Evolutionary conservation across 2,113 vertebrate genomes (phyloP).

Genomic region (Leptosomus discolor): DNA sequence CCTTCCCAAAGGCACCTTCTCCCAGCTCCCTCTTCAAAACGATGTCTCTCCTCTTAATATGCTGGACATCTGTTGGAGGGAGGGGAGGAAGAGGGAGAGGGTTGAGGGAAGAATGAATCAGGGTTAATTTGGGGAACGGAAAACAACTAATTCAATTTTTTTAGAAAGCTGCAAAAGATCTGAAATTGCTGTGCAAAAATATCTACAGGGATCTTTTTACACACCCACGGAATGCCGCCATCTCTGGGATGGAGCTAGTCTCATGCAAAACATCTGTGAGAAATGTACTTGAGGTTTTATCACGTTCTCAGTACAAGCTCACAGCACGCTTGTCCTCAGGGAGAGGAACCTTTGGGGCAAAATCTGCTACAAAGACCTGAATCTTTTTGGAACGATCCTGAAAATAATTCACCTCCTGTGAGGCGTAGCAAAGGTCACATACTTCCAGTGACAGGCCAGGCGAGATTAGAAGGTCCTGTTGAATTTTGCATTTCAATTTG

Average conservation of each 20-base stretch:
- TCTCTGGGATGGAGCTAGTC: neutral
- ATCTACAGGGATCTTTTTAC: constrained; percentile 32
- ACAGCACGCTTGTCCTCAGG: neutral
- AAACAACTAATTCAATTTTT: constrained; percentile 51
- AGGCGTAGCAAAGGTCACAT: neutral
- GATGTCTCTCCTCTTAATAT: constrained; percentile 96
- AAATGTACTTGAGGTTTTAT: neutral
- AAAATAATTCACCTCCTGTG: neutral
- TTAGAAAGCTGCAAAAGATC: neutral
- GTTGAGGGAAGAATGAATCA: constrained; percentile 39
- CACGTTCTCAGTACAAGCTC: neutral
- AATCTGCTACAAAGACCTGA: neutral
- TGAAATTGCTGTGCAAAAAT: constrained; percentile 3
- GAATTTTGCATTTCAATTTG: neutral
- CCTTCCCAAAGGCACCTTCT: constrained; percentile 98
- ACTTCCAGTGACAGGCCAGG: neutral
- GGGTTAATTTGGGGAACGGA: constrained; percentile 52
- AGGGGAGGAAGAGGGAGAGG: constrained; percentile 49
- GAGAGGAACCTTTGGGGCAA: neutral
- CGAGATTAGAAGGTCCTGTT: neutral
- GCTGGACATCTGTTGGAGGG: constrained; percentile 87
- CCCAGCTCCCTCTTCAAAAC: constrained; percentile 96
- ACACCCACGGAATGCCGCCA: neutral
- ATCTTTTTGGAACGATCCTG: neutral
- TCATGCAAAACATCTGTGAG: constrained; percentile 13